These are phyloP conservation scores for Meganola albula DNA, from an alignment of 2,888 invertebrate species.

Conservation along the genomic window DNA sequence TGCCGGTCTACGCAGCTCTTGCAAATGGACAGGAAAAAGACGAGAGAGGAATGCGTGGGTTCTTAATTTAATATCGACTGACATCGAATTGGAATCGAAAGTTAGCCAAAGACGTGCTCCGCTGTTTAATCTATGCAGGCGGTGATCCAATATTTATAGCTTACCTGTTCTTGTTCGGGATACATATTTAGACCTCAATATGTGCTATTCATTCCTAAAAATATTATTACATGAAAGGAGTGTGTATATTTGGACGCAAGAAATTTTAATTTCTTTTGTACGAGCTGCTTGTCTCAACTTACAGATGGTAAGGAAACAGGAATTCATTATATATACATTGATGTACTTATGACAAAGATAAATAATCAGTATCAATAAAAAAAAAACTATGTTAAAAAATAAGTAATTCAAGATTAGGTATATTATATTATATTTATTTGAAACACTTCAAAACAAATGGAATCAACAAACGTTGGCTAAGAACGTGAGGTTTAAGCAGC, in stretches of 20 bases:
- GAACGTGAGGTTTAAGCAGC: conserved; percentile 22
- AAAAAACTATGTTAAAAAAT: no score
- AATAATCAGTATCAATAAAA: no score
- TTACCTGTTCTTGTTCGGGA: conserved; percentile 27
- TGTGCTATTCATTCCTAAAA: conserved; percentile 40
- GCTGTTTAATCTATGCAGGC: conserved; percentile 54
- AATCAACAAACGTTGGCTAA: conserved; percentile 22
- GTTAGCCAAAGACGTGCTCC: conserved; percentile 66
- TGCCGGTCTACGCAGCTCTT: conserved; percentile 72
- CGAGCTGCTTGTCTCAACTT: no score
- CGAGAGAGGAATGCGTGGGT: conserved; percentile 74
- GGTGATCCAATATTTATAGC: conserved; percentile 58
- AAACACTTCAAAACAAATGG: conserved; percentile 14
- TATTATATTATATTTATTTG: no score
- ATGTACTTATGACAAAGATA: no score
- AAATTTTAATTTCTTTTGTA: no score
- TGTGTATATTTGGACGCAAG: no score
- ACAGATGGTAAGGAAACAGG: no score
- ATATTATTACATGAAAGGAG: neutral
- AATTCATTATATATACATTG: no score
- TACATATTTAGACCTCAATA: conserved; percentile 43
- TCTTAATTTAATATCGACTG: conserved; percentile 77
- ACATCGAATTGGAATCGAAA: conserved; percentile 76
- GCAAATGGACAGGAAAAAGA: conserved; percentile 78
- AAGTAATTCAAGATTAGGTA: no score